Evolutionary conservation across 2,113 vertebrate species (phyloP), one percentile per base, ranked within the genome.

Genomic region (Sinocyclocheilus maitianheensis): DNA sequence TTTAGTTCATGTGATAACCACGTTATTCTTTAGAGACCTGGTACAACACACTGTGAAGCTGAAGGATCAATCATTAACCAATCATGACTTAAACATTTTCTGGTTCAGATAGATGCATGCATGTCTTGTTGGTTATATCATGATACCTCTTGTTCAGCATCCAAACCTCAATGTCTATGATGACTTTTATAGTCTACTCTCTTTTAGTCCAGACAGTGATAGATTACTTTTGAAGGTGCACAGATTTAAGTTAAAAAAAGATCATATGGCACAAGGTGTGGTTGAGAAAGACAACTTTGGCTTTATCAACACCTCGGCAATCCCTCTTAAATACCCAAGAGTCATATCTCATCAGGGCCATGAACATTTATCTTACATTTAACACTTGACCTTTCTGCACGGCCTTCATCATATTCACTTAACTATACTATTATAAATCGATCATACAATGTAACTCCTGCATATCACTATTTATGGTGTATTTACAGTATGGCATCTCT

Each of bases 61-160:
- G 5, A 76, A 48, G 13, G 24, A 20, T 81, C n/a, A 81, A 81
- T 81, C n/a, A 67, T 81, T 81, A 81, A 67, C 79, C 24, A 7
- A 26, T 30, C 16, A 69, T 1, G 46, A 16, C 16, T 69, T 53
- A 24, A 51, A 82, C 80, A 82, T 69, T 82, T 34, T 48, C 58
- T 63, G 58, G 3, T 80, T 40, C 55, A 43, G 30, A 60, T 58
- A 77, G 26, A 34, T 78, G 18, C n/a, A 18, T 20, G n/a, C 9
- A 48, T 79, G 20, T 62, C 55, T 62, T 62, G 43, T 26, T 75
- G 12, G 22, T 75, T 51, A 51, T 51, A 48, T 48, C 22, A 76
- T 14, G 1, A 24, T 24, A 46, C n/a, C n/a, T 48, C n/a, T 60
- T 34, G 16, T 58, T 78, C 16, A 78, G 53, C 24, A 77, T 2